Base-by-base conservation (phyloP, 2,888 invertebrate species). In the Epinotia ramella region DNA sequence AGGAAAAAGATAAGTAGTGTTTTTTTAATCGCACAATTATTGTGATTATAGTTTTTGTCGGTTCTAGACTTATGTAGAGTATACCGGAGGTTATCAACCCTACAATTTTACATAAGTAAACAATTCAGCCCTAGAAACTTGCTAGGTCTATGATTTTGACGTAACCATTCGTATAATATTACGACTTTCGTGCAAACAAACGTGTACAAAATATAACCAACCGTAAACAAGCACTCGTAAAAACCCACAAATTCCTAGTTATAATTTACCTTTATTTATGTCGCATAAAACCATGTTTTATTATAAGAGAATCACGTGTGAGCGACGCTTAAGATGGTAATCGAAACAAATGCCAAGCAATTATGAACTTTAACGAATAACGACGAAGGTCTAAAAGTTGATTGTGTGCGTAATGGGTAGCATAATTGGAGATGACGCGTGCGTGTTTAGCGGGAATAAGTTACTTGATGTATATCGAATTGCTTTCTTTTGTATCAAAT, bases 271-370 rank as follows among this genome's bases (percentile, higher is more conserved):
- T 65, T 73, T 73, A 66, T 65, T 73, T 73, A 73, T 67, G 44
- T 24, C 67, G 18, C 67, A 62, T 67, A 62, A 73, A 73, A 40
- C n/a, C 53, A 33, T 44, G 73, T 67, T 68, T 73, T 40, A 33
- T 73, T 60, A 73, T 56, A 72, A 63, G 57, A 46, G 44, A 74
- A 64, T 69, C 63, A 74, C 63, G 68, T 69, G 69, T 73, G 73
- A 69, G 33, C 28, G 46, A 18, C 68, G 20, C 46, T 74, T 64
- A 33, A 68, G 63, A 74, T 69, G 46, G n/a, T 74, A 64, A 74
- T 74, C 73, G 13, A 6, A 62, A 46, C 20, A 20, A 18, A 28
- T 28, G 68, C n/a, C 16, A 44, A 20, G 40, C n/a, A 33, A 59
- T 59, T 9, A 49, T 49, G 11, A 20, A 70, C 69, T 70, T 65